Base-by-base conservation (phyloP, 1,140 invertebrate genomes). In the Aphis gossypii region DNA sequence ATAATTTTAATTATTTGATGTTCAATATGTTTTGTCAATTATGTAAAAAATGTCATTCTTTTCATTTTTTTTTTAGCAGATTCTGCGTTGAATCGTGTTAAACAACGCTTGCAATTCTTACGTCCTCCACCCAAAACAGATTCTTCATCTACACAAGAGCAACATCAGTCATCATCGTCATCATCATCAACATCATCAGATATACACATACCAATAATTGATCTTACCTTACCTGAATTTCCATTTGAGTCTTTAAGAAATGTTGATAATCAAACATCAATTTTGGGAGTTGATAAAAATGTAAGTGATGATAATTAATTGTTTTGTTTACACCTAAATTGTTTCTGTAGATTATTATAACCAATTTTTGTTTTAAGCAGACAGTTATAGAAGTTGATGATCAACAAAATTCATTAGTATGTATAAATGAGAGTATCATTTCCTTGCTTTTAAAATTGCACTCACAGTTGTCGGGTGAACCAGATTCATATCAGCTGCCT, bases 391-490 rank as follows among this genome's bases (percentile, higher is more conserved):
- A 88, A 51, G 25, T 35, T n/a, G 90, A 68, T 44, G 89, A 9
- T 11, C 38, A 60, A 68, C 54, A 88, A 51, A 87, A 48, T 88
- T 25, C 90, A 82, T 92, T 68, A 0, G 89, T 95, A n/a, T 93
- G 96, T 93, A 96, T 98, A 35, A 98, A 98, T 94, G 98, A 99
- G 95, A 99, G 98, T 94, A 98, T 99, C 91, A 97, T 99, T 94
- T 98, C 98, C 0, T 95, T 99, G 68, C 95, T 99, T 44, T 96
- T 99, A 21, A 99, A 98, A 95, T 96, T 99, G n/a, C 98, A 99
- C 95, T 98, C 98, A 0, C 98, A 99, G 95, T 95, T 99, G 25
- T 97, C 97, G 0, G 98, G 97, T 9, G 96, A 96, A 68, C 96
- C 97, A 14, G 97, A 98, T 95, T 98, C 97, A 94, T 99, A 97